Percentiles rank a stretch among this genome's conserved stretches.
Conservation (phyloP, 2,888 invertebrate genomes). For the Phasia obesa region DNA sequence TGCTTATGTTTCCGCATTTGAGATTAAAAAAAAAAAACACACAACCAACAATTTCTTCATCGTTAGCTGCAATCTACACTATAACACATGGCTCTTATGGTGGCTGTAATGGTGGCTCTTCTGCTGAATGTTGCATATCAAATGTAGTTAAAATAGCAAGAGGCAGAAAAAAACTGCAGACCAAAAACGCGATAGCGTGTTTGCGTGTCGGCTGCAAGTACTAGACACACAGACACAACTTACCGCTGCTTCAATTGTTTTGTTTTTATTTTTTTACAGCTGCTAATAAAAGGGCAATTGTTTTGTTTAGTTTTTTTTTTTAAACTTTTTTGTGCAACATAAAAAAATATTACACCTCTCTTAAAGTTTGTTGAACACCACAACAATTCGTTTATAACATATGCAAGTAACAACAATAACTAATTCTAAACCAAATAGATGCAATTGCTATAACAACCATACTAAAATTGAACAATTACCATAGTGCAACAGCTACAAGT, state of each 20-base stretch:
- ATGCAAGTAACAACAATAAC: conserved; percentile 8
- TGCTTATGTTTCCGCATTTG: conserved; percentile 70
- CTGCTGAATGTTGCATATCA: conserved; percentile 62
- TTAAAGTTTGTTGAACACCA: conserved; percentile 61
- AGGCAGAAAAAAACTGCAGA: conserved; percentile 26
- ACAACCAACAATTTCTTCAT: conserved; percentile 58
- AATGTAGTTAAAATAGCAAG: conserved; percentile 44
- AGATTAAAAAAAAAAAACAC: conserved; percentile 54
- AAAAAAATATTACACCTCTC: conserved; percentile 63
- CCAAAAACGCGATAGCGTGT: conserved; percentile 67
- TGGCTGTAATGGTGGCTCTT: conserved; percentile 52
- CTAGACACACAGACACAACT: conserved; percentile 44
- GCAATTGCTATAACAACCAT: conserved; percentile 24
- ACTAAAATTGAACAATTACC: conserved; percentile 20
- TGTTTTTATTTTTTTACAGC: conserved; percentile 36
- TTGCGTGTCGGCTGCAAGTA: conserved; percentile 64
- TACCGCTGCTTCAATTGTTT: conserved; percentile 53
- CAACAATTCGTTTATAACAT: neutral
- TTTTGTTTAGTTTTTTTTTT: conserved; percentile 56
- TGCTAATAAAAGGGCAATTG: conserved; percentile 72
- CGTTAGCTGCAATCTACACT: conserved; percentile 45
- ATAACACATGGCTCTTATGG: conserved; percentile 42
- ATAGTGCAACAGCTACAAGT: conserved; percentile 39
- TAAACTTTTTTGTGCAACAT: conserved; percentile 29
- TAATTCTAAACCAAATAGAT: conserved; percentile 52